Base-by-base conservation (phyloP, 1,140 invertebrate genomes). In the Meloidogyne chitwoodi region DNA sequence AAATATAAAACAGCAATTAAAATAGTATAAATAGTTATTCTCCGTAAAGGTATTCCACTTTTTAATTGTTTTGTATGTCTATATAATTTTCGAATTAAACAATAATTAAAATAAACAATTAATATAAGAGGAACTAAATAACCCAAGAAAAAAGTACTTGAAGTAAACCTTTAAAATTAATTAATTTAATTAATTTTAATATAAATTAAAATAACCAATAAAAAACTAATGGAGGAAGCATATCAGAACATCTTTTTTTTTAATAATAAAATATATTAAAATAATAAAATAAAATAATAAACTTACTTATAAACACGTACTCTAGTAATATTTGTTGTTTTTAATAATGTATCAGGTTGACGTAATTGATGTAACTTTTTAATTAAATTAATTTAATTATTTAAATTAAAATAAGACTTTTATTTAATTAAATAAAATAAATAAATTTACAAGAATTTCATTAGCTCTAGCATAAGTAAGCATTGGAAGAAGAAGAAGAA, bases 1-100 rank as follows among this genome's bases (percentile, higher is more conserved):
- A 87, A 85, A 77, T 85, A 85, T 2, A 87, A 69, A 11, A 77
- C 78, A 29, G 84, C 85, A 64, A 85, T 86, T 24, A 87, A 63
- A 56, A 81, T 78, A 22, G 83, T 85, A 62, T 87, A 85, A n/a
- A 72, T 80, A 26, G 76, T 75, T 38, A 87, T 84, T 16, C 84
- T 76, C 19, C 80, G 66, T 14, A 87, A 71, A 14, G 85, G 86
- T 19, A 86, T 85, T 6, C 76, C 84, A 69, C 75, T 80, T 68
- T 66, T 67, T 70, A 76, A 86, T 62, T 56, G 79, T 74, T 77
- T 72, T 65, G 85, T 86, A 71, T 87, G 85, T 56, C 70, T 71
- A 64, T 84, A 86, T 19, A 87, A 71, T 44, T 81, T 80, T 31
- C 79, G 68, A 41, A 86, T 83, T 26, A 86, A 77, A 64, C 82